Evolutionary conservation across 2,888 invertebrate genomes (phyloP).

Genomic region (Sipha maydis): DNA sequence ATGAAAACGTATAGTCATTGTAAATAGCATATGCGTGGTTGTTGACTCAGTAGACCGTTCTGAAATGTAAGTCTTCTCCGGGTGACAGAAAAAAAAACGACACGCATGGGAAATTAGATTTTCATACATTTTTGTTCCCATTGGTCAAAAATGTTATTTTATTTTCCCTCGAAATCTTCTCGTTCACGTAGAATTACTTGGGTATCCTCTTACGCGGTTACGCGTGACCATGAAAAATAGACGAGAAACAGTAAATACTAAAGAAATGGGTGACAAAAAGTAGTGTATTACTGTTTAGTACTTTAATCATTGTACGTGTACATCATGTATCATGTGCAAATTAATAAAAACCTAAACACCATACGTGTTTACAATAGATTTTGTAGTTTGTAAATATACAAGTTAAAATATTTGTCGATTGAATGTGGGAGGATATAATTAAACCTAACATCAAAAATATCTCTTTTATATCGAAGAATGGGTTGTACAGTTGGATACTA

Average conservation of each 20-base stretch:
- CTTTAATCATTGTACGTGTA: no score
- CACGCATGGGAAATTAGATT: slow-evolving; percentile 59
- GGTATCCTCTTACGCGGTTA: background rate
- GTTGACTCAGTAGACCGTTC: background rate
- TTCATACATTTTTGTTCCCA: slow-evolving; percentile 20
- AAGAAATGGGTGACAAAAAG: background rate
- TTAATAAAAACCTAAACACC: no score
- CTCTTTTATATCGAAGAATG: no score
- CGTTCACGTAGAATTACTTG: slow-evolving; percentile 21
- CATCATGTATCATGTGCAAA: no score
- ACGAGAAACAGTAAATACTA: background rate
- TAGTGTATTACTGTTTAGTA: background rate
- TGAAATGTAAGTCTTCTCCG: background rate
- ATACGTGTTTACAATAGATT: no score
- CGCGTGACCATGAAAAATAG: background rate
- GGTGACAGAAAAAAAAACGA: slow-evolving; percentile 17
- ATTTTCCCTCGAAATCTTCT: slow-evolving; percentile 1
- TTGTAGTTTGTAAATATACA: no score
- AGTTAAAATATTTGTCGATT: no score
- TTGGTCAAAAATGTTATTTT: slow-evolving; percentile 51
- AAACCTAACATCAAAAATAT: no score
- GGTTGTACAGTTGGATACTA: no score
- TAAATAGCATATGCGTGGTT: background rate
- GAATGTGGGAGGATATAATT: no score
- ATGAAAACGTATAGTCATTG: background rate